These are phyloP conservation scores for Miniopterus natalensis DNA, from an alignment of 2,113 vertebrate species.

Conservation along the genomic window DNA sequence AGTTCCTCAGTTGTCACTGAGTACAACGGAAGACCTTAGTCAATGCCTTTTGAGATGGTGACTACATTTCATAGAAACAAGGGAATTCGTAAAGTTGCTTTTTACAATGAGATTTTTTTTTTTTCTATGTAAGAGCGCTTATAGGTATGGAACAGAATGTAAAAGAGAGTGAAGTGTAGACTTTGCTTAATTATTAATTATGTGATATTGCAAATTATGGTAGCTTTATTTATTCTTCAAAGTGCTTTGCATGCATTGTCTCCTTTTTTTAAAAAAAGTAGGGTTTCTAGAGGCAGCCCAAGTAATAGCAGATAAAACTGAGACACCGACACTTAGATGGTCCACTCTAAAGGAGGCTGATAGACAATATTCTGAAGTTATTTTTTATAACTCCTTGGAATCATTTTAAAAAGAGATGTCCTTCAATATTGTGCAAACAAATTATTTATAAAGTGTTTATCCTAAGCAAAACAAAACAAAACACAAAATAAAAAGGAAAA, in stretches of 20 bases:
- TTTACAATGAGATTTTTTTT: not conserved
- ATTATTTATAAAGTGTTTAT: constrained; percentile 36
- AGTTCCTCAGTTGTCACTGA: not conserved
- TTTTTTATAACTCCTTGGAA: not conserved
- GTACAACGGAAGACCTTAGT: not conserved
- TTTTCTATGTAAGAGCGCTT: constrained; percentile 23
- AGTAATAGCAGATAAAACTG: constrained; percentile 43
- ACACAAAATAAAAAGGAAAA: constrained; percentile 1
- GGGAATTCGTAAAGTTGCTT: not conserved
- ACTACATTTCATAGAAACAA: not conserved
- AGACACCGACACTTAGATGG: not conserved
- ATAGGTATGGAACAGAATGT: not conserved
- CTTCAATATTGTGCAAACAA: constrained; percentile 33
- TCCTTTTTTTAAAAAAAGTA: not conserved
- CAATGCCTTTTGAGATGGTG: constrained; percentile 30
- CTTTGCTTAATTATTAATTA: not conserved
- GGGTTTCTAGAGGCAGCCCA: not conserved
- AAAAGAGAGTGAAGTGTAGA: not conserved
- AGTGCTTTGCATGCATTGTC: not conserved
- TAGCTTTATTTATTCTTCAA: constrained; percentile 29
- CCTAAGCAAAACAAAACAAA: constrained; percentile 3
- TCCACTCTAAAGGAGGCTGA: not conserved
- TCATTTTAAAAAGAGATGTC: constrained; percentile 1
- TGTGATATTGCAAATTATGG: not conserved
- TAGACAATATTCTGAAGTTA: not conserved